Percentiles rank a stretch among this genome's conserved stretches.
phyloP scores from a whole-genome alignment of 2,113 vertebrate species.

The Peromyscus maniculatus region DNA sequence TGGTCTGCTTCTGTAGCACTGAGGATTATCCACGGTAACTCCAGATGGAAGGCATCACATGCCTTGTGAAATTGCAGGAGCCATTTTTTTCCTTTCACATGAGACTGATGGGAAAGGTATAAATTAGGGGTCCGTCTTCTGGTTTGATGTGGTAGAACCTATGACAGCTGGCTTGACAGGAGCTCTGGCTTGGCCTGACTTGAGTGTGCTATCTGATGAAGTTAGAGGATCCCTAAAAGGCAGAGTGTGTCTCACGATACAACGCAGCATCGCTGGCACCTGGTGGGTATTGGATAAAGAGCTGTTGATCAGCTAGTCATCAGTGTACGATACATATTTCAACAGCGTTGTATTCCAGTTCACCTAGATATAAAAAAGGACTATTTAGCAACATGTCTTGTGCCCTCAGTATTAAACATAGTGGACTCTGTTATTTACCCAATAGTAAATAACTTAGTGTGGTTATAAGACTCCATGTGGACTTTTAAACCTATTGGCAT shows the following conservation, averaged over 20 bases:
- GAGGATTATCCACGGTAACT: not conserved
- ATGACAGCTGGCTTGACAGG: conserved; percentile 35
- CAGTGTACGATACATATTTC: not conserved
- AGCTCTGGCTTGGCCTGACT: not conserved
- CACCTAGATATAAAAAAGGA: not conserved
- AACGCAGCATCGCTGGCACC: not conserved
- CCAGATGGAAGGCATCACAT: not conserved
- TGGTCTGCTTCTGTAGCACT: not conserved
- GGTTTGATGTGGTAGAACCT: not conserved
- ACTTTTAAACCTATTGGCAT: not conserved
- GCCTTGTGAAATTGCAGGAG: not conserved
- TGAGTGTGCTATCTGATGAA: not conserved
- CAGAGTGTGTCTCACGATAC: not conserved
- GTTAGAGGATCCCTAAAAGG: not conserved
- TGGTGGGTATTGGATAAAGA: not conserved
- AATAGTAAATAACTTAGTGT: not conserved
- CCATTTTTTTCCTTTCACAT: not conserved
- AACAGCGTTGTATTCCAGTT: not conserved
- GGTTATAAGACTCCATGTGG: not conserved
- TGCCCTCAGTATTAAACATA: not conserved
- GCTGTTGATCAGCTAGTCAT: not conserved
- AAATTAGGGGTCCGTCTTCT: not conserved
- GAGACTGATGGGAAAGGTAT: not conserved
- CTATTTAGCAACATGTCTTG: not conserved
- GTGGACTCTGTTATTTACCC: not conserved